These are phyloP conservation scores for Tauraco erythrolophus DNA, from an alignment of 2,113 vertebrate genomes.

Conservation along the genomic window DNA sequence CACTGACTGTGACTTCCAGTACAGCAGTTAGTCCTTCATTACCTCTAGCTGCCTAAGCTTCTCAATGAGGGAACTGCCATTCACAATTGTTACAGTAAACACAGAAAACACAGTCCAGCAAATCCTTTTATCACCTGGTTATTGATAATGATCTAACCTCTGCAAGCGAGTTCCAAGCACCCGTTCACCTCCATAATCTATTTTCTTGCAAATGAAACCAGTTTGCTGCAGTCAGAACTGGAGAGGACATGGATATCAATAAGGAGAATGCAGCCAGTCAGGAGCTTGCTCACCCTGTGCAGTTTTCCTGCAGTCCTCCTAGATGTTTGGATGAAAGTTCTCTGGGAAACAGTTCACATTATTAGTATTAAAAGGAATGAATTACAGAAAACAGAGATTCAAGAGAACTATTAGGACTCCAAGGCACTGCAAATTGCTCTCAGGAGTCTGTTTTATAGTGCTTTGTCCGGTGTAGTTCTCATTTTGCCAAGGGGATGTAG, in stretches of 20 bases:
- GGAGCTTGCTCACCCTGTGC: rapidly evolving
- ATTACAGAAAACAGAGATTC: background rate
- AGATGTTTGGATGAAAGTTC: background rate
- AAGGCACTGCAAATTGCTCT: background rate
- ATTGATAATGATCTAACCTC: background rate
- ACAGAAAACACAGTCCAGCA: background rate
- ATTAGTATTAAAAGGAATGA: background rate
- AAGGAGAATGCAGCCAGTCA: background rate
- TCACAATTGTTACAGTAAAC: background rate
- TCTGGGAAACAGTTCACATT: background rate
- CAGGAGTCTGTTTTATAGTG: background rate
- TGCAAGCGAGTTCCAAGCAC: background rate
- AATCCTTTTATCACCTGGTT: slow-evolving; percentile 2
- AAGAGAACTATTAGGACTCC: background rate
- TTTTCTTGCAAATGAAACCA: background rate
- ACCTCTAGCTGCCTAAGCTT: background rate
- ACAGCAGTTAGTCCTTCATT: background rate
- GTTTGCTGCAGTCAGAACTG: background rate
- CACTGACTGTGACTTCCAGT: background rate
- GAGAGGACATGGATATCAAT: background rate
- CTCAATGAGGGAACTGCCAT: background rate
- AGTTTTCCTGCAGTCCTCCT: background rate
- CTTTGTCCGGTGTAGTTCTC: background rate
- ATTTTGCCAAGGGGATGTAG: background rate
- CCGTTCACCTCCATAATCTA: background rate